Conservation (phyloP, 2,888 invertebrate species). For the Atrina japonica region DNA sequence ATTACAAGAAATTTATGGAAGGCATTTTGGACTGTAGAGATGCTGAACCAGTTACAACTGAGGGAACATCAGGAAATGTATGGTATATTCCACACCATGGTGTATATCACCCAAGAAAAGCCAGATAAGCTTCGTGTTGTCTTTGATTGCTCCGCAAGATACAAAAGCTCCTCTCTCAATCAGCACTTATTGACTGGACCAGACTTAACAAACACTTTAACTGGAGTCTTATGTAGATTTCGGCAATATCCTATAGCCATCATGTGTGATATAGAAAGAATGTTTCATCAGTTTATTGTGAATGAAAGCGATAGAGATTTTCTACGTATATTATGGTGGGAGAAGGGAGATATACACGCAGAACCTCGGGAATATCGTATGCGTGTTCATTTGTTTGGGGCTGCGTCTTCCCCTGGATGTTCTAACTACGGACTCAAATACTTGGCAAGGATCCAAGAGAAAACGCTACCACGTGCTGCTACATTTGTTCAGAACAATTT, state of each 20-base stretch:
- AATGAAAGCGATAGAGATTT: conserved; percentile 36
- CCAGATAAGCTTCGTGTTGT: conserved; percentile 38
- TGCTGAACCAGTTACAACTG: conserved; percentile 19
- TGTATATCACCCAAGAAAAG: conserved; percentile 14
- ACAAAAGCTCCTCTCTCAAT: conserved; percentile 28
- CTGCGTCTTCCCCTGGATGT: conserved; percentile 51
- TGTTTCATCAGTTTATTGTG: conserved; percentile 54
- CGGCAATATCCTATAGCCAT: conserved; percentile 44
- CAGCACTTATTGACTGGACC: conserved; percentile 43
- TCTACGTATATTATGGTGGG: conserved; percentile 55
- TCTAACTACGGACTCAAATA: conserved; percentile 48
- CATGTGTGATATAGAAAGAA: conserved; percentile 52
- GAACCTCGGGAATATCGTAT: conserved; percentile 45
- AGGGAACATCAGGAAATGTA: background rate
- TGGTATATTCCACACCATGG: conserved; percentile 42
- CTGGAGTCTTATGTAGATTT: conserved; percentile 49
- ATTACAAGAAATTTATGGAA: conserved; percentile 37
- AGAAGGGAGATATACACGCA: conserved; percentile 20
- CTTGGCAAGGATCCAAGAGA: conserved; percentile 28
- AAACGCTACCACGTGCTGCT: conserved; percentile 26
- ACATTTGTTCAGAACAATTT: conserved; percentile 40
- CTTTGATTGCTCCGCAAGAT: conserved; percentile 51
- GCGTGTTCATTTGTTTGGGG: conserved; percentile 48
- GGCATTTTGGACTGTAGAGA: conserved; percentile 28
- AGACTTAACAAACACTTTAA: conserved; percentile 48